Conservation (phyloP, 2,113 vertebrate genomes). For the Scomber scombrus region DNA sequence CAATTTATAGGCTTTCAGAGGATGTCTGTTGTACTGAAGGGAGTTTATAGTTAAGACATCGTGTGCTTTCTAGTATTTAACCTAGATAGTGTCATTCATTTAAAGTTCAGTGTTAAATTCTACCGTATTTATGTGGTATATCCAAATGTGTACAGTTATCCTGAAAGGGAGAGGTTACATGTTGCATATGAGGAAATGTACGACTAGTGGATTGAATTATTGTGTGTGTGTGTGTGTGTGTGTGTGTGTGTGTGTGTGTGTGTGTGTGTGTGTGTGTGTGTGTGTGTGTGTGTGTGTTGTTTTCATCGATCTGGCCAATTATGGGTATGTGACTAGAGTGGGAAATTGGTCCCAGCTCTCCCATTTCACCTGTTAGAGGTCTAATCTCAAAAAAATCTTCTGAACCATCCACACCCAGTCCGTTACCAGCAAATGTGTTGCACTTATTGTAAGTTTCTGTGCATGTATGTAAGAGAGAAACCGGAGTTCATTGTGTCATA, state of each 20-base stretch:
- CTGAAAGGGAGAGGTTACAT: neutral
- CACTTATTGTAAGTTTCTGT: neutral
- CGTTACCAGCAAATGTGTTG: neutral
- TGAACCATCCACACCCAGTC: slow-evolving; percentile 9
- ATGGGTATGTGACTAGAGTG: slow-evolving; percentile 28
- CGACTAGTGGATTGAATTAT: neutral
- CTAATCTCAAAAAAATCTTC: slow-evolving; percentile 7
- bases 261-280: too few species aligned
- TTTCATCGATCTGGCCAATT: slow-evolving; percentile 34
- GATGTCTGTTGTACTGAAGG: neutral
- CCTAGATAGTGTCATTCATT: neutral
- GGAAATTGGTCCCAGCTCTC: slow-evolving; percentile 51
- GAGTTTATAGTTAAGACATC: neutral
- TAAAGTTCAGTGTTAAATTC: neutral
- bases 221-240: neutral
- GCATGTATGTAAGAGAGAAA: neutral
- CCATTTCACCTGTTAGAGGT: slow-evolving; percentile 47
- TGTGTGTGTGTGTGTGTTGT: too few species aligned
- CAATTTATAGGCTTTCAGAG: neutral
- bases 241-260: neutral
- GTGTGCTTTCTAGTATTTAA: neutral
- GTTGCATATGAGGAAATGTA: neutral
- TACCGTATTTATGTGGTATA: neutral
- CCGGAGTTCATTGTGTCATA: neutral
- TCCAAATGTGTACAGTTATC: neutral